Evolutionary conservation across 2,113 vertebrate genomes (phyloP).

Genomic region (Heterotilapia buettikoferi): DNA sequence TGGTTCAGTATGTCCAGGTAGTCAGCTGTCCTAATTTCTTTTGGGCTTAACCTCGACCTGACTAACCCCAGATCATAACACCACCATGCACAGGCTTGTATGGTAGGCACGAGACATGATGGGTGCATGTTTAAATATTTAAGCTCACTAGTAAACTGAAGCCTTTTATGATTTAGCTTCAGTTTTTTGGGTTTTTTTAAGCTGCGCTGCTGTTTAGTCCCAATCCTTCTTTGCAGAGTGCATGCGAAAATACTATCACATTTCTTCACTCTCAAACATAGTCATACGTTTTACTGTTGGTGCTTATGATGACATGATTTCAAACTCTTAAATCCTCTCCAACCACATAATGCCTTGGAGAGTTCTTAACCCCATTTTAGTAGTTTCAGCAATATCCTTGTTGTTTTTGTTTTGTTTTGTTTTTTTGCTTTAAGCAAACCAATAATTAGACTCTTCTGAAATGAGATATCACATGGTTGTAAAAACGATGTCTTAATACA

Average conservation of each 20-base stretch:
- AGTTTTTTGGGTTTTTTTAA: rapidly evolving
- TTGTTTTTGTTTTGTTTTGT: not conserved
- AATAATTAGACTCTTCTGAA: not conserved
- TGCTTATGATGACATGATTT: not conserved
- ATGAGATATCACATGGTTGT: not conserved
- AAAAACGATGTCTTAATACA: not conserved
- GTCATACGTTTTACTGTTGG: not conserved
- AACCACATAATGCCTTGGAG: not conserved
- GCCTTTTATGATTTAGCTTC: not conserved
- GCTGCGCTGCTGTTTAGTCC: not conserved
- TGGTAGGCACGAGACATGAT: not conserved
- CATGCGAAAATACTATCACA: not conserved
- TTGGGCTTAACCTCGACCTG: not conserved
- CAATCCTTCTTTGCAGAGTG: not conserved
- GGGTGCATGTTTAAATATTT: not conserved
- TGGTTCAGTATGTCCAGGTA: not conserved
- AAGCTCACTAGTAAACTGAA: not conserved
- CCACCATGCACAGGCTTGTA: not conserved
- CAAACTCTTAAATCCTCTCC: not conserved
- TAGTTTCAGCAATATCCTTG: not conserved
- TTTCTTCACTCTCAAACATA: not conserved
- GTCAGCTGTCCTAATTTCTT: not conserved
- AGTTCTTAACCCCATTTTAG: not conserved
- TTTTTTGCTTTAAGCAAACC: not conserved
- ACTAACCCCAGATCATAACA: not conserved